These are phyloP conservation scores for Albula glossodonta DNA, from an alignment of 2,113 vertebrate genomes.

Conservation along the genomic window DNA sequence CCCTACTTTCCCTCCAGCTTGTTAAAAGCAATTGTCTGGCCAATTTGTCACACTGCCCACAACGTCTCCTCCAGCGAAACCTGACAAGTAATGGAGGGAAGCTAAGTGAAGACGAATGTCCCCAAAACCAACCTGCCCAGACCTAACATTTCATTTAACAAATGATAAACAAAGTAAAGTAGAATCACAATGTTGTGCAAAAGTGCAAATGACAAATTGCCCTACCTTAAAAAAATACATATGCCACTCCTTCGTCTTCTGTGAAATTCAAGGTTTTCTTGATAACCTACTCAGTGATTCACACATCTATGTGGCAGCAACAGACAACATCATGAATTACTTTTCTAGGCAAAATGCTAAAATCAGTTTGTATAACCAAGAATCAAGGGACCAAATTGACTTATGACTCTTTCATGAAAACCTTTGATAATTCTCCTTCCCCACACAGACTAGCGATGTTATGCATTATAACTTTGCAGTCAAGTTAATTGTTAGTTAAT, in stretches of 20 bases:
- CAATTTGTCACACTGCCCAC: slow-evolving; percentile 68
- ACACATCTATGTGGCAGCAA: neutral
- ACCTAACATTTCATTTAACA: slow-evolving; percentile 51
- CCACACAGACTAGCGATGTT: neutral
- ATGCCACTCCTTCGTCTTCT: neutral
- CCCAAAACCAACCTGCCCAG: slow-evolving; percentile 35
- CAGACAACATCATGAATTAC: slow-evolving; percentile 6
- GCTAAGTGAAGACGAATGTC: slow-evolving; percentile 48
- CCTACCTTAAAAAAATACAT: slow-evolving; percentile 11
- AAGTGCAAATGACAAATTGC: slow-evolving; percentile 6
- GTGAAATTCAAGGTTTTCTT: neutral
- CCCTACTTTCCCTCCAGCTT: slow-evolving; percentile 70
- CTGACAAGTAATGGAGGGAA: slow-evolving; percentile 41
- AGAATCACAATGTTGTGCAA: slow-evolving; percentile 30
- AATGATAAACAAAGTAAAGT: slow-evolving; percentile 54
- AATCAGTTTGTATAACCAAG: neutral
- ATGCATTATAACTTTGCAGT: no score
- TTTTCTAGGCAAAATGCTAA: neutral
- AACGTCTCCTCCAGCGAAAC: slow-evolving; percentile 47
- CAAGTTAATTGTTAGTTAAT: no score
- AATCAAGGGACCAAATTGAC: neutral
- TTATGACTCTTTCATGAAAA: neutral
- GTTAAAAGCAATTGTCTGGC: slow-evolving; percentile 75
- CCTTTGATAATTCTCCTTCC: neutral
- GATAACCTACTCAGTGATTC: neutral